phyloP scores from a whole-genome alignment of 2,113 vertebrate genomes.

The Zosterops borbonicus region DNA sequence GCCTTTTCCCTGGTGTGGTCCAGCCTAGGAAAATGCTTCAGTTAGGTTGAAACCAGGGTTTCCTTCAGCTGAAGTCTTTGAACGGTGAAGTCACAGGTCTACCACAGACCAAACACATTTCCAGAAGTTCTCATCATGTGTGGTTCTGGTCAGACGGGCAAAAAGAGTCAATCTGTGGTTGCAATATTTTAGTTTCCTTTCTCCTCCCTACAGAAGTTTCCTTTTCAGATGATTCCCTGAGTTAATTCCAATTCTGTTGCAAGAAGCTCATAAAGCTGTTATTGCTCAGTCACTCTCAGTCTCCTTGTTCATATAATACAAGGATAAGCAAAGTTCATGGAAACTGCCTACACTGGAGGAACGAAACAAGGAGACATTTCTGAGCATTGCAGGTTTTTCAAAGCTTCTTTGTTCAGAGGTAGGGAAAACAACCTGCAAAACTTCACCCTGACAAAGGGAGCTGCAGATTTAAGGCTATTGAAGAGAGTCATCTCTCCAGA shows the following conservation, averaged over 20 bases:
- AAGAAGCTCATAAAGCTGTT: constrained; percentile 7
- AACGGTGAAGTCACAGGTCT: not conserved
- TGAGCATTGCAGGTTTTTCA: not conserved
- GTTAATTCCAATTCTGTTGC: not conserved
- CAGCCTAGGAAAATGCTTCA: not conserved
- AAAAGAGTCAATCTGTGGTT: not conserved
- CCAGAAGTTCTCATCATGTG: not conserved
- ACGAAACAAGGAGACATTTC: constrained; percentile 6
- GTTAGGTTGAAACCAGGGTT: not conserved
- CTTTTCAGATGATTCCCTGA: not conserved
- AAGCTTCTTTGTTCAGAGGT: constrained; percentile 31
- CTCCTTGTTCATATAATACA: not conserved
- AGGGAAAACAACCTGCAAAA: constrained; percentile 43
- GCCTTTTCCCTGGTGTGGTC: not conserved
- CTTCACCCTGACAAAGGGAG: constrained; percentile 7
- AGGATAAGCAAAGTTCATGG: constrained; percentile 26
- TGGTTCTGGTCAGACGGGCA: not conserved
- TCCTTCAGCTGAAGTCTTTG: not conserved
- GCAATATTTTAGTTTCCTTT: not conserved
- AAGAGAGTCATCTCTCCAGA: constrained; percentile 34
- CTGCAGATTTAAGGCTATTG: constrained; percentile 32
- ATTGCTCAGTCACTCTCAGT: not conserved
- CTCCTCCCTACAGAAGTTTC: not conserved
- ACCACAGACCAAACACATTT: not conserved
- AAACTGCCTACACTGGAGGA: constrained; percentile 1